Conservation (phyloP, 1,140 invertebrate species). For the Cotesia typhae region DNA sequence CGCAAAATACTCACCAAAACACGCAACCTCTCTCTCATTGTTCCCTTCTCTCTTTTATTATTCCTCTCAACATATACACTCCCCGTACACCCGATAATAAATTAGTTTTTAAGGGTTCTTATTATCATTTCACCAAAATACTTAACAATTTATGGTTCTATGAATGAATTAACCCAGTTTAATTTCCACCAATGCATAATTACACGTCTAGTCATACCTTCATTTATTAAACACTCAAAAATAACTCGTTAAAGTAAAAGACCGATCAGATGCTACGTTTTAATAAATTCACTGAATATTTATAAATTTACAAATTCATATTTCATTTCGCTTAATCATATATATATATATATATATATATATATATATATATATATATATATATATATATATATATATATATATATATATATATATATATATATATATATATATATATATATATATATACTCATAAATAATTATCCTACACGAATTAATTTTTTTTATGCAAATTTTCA, state of each 20-base stretch:
- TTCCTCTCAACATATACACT: neutral
- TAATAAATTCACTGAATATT: no score
- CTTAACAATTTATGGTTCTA: constrained; percentile 29
- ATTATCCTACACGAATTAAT: neutral
- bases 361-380: neutral
- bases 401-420: neutral
- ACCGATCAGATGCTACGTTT: neutral
- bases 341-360: neutral
- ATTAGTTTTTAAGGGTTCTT: constrained; percentile 22
- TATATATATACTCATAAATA: neutral
- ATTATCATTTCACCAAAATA: constrained; percentile 33
- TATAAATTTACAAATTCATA: neutral
- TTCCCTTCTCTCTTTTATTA: neutral
- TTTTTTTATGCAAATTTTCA: neutral
- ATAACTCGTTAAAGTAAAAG: no score
- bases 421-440: neutral
- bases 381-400: neutral
- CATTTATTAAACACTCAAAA: neutral
- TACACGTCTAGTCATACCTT: constrained; percentile 5
- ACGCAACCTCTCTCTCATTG: constrained; percentile 11
- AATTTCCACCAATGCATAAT: constrained; percentile 14
- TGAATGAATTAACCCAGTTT: constrained; percentile 37
- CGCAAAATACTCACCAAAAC: constrained; percentile 19
- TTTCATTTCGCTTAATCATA: neutral
- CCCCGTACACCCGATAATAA: constrained; percentile 4